These are phyloP conservation scores for Porites lutea DNA, from an alignment of 64 coral and sea anemone species.

Conservation along the genomic window DNA sequence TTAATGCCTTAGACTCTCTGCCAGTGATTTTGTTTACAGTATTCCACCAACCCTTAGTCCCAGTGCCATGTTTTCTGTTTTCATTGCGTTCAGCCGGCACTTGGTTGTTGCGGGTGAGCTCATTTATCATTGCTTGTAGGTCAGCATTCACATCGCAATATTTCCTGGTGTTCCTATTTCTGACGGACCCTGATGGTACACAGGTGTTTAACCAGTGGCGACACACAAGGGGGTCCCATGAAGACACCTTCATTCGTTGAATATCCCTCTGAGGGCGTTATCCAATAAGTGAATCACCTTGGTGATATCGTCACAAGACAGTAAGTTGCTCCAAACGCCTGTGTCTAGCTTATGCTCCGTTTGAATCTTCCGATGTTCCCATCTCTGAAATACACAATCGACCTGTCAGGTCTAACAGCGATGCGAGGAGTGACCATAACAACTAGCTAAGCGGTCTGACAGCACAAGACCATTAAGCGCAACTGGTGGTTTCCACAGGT, in stretches of 20 bases:
- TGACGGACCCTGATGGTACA: slow-evolving; percentile 16
- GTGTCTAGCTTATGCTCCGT: slow-evolving; percentile 49
- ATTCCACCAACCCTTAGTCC: too few species aligned
- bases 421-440: slow-evolving; percentile 39
- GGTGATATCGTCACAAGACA: slow-evolving; percentile 17
- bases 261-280: too few species aligned
- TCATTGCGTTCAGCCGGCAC: too few species aligned
- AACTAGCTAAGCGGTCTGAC: slow-evolving; percentile 68
- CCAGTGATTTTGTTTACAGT: too few species aligned
- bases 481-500: slow-evolving; percentile 52
- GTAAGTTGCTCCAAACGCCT: slow-evolving; percentile 41
- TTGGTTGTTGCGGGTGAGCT: too few species aligned
- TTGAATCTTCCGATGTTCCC: slow-evolving; percentile 66
- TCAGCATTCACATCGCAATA: slow-evolving; percentile 1
- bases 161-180: too few species aligned
- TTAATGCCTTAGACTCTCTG: too few species aligned
- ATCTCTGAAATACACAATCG: slow-evolving; percentile 59
- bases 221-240: too few species aligned
- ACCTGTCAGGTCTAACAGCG: slow-evolving; percentile 57
- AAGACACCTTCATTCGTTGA: background rate
- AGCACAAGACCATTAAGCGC: slow-evolving; percentile 65
- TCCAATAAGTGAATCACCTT: too few species aligned
- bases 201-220: too few species aligned
- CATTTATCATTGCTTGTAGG: too few species aligned
- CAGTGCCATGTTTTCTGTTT: too few species aligned